These are phyloP conservation scores for Diceros bicornis DNA, from an alignment of 2,797 vertebrate genomes.

Conservation along the genomic window DNA sequence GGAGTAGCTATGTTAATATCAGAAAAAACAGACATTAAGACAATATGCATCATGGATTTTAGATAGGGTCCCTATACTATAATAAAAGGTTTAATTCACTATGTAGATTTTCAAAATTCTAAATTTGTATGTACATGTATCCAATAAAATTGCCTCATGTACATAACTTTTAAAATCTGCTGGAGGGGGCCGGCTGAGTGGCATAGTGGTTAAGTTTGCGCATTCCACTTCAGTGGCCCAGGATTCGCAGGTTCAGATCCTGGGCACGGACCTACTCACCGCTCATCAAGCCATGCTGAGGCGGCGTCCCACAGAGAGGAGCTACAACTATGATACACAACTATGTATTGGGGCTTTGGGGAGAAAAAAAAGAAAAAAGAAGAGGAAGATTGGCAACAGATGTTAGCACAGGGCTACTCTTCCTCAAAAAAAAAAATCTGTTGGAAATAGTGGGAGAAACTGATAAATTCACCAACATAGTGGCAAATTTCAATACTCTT, in stretches of 20 bases:
- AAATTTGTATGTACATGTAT: neutral
- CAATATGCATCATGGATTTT: neutral
- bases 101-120: neutral
- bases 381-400: no score
- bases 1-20: neutral
- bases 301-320: no score
- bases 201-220: no score
- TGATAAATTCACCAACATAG: neutral
- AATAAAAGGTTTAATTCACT: neutral
- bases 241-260: no score
- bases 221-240: no score
- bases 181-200: neutral
- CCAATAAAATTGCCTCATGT: neutral
- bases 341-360: no score
- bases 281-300: no score
- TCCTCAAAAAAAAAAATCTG: neutral
- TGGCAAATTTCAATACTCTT: neutral
- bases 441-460: neutral
- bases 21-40: neutral
- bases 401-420: no score
- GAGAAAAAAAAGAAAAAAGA: no score
- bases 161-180: neutral
- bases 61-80: neutral
- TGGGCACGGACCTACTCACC: no score
- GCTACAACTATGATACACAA: no score